Percentiles rank a stretch among this genome's conserved stretches.
These are phyloP conservation scores for Ciconia maguari DNA, from an alignment of 2,113 vertebrate genomes.

Conservation along the genomic window DNA sequence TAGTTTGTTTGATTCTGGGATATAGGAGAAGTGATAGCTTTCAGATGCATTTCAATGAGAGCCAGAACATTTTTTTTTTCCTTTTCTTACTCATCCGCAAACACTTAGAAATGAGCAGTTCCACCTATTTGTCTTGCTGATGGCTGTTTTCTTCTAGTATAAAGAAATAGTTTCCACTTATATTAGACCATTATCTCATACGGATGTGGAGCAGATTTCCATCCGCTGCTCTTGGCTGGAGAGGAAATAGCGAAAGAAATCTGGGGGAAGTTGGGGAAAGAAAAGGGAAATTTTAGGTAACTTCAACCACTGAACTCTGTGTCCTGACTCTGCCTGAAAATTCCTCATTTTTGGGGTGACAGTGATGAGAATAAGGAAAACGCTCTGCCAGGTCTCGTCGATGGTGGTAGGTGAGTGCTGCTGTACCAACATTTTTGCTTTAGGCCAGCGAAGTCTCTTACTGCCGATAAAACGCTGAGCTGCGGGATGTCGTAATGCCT, in stretches of 20 bases:
- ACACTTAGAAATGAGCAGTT: not conserved
- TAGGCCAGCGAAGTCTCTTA: not conserved
- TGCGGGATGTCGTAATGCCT: not conserved
- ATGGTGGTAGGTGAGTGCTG: not conserved
- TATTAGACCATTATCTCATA: not conserved
- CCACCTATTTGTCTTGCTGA: not conserved
- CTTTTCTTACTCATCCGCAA: not conserved
- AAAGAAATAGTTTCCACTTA: not conserved
- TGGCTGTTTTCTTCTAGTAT: not conserved
- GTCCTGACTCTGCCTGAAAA: not conserved
- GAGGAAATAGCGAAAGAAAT: not conserved
- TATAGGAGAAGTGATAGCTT: not conserved
- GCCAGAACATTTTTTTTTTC: not conserved
- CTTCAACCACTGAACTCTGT: not conserved
- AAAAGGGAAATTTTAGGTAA: not conserved
- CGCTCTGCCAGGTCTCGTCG: not conserved
- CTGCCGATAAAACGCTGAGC: not conserved
- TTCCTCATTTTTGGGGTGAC: not conserved
- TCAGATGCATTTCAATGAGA: not conserved
- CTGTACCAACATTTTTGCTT: not conserved
- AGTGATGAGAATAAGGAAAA: not conserved
- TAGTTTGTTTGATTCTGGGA: not conserved
- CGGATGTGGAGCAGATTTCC: not conserved
- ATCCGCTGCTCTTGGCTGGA: not conserved
- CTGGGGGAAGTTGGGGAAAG: rapidly evolving